Evolutionary conservation across 2,113 vertebrate species (phyloP).

Genomic region (Neoarius graeffei): DNA sequence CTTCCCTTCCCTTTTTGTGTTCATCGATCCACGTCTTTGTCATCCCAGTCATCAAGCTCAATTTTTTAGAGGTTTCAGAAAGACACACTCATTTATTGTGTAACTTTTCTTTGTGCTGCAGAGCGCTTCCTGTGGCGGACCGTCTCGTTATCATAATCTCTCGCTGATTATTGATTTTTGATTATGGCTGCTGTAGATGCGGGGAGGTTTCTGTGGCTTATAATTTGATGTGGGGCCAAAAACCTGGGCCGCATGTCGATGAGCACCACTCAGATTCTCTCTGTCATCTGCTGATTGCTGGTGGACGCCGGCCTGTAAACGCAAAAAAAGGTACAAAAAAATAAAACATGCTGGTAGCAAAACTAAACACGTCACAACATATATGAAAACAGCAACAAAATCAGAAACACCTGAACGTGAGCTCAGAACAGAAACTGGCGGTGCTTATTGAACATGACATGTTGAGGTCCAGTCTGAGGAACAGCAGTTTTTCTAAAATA

Average conservation of each 20-base stretch:
- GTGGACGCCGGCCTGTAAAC: neutral
- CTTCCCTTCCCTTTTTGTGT: neutral
- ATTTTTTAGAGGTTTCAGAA: neutral
- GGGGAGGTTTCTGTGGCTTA: conserved; percentile 71
- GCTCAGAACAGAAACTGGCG: neutral
- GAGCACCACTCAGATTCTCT: conserved; percentile 68
- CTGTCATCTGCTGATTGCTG: conserved; percentile 65
- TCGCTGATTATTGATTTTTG: conserved; percentile 77
- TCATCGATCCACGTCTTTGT: neutral
- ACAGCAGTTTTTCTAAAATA: neutral
- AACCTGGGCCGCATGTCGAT: conserved; percentile 73
- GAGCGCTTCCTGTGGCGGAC: conserved; percentile 57
- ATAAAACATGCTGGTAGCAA: neutral
- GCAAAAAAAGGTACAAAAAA: neutral
- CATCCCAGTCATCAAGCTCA: neutral
- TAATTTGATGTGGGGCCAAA: conserved; percentile 71
- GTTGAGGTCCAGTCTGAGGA: too few relatives aligned
- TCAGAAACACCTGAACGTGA: neutral
- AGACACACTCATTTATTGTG: conserved; percentile 21
- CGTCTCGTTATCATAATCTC: conserved; percentile 75
- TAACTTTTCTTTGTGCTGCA: conserved; percentile 19
- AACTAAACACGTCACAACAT: neutral
- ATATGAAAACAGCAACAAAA: neutral
- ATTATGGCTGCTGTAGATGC: conserved; percentile 68
- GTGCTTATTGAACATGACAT: too few relatives aligned